These are phyloP conservation scores for Pedionomus torquatus DNA, from an alignment of 2,113 vertebrate genomes.

Conservation along the genomic window DNA sequence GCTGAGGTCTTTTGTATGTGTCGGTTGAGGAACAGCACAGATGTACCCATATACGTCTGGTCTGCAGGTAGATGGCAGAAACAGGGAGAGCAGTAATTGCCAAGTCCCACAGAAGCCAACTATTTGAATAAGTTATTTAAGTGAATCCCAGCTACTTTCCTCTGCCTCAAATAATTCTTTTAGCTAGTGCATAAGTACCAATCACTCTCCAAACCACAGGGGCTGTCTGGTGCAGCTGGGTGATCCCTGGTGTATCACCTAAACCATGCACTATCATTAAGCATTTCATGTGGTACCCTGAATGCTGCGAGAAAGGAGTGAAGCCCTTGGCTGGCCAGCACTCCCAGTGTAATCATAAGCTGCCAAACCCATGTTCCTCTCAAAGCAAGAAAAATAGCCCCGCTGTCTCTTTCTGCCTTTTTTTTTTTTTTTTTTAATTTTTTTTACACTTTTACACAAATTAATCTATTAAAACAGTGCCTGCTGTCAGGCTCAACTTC, in stretches of 20 bases:
- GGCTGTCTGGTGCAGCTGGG: background rate
- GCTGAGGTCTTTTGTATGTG: background rate
- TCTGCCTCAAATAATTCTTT: background rate
- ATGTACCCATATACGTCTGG: rapidly evolving
- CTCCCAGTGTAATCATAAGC: conserved; percentile 16
- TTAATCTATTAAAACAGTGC: conserved; percentile 56
- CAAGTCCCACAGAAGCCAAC: background rate
- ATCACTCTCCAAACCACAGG: background rate
- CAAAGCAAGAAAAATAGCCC: conserved; percentile 58
- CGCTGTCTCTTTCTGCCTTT: background rate
- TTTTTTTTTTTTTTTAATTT: background rate
- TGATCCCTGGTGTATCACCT: background rate
- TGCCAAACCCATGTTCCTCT: background rate
- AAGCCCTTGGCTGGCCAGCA: background rate
- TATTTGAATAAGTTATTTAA: background rate
- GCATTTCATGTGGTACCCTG: background rate
- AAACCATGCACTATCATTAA: background rate
- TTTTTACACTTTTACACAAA: conserved; percentile 62
- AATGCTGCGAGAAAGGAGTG: background rate
- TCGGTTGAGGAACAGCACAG: background rate
- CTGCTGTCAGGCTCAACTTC: conserved; percentile 51
- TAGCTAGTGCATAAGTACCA: background rate
- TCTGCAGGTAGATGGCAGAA: background rate
- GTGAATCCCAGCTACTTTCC: background rate
- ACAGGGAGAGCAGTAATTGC: background rate